These are phyloP conservation scores for Fragum fragum DNA, from an alignment of 2,888 invertebrate species.

Conservation along the genomic window DNA sequence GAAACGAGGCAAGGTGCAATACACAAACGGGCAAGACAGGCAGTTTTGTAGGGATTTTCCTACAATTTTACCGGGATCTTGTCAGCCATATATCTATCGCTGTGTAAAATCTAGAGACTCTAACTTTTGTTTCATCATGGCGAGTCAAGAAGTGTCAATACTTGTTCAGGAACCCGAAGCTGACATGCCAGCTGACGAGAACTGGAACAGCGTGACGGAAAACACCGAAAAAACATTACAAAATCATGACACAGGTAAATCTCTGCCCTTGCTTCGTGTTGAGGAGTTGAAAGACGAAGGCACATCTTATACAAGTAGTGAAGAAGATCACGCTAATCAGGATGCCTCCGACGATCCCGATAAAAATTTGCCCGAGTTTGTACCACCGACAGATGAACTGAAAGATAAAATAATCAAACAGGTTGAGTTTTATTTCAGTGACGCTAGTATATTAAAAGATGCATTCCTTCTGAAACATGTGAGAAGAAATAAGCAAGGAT, in stretches of 20 bases:
- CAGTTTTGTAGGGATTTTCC: conserved; percentile 72
- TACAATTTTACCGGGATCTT: conserved; percentile 72
- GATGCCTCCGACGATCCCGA: conserved; percentile 70
- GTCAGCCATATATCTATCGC: conserved; percentile 34
- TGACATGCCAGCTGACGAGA: conserved; percentile 62
- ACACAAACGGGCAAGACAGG: conserved; percentile 54
- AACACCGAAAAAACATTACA: not conserved
- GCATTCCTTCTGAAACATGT: conserved; percentile 98
- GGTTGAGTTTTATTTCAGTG: conserved; percentile 98
- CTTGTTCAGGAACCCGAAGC: conserved; percentile 63
- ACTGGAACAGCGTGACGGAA: conserved; percentile 57
- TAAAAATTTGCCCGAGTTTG: conserved; percentile 69
- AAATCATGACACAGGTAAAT: conserved; percentile 45
- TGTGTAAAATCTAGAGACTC: not conserved
- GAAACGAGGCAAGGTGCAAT: conserved; percentile 35
- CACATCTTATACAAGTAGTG: conserved; percentile 76
- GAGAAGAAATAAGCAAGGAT: conserved; percentile 97
- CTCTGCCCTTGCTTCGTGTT: conserved; percentile 79
- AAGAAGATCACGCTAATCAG: conserved; percentile 76
- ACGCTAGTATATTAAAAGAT: conserved; percentile 97
- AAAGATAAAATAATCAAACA: conserved; percentile 83
- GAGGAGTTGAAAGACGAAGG: conserved; percentile 79
- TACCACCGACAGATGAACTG: conserved; percentile 82
- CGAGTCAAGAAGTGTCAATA: conserved; percentile 45
- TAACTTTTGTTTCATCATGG: conserved; percentile 46